Conservation (phyloP, 2,113 vertebrate genomes). For the Ophthalmolycus amberensis region DNA sequence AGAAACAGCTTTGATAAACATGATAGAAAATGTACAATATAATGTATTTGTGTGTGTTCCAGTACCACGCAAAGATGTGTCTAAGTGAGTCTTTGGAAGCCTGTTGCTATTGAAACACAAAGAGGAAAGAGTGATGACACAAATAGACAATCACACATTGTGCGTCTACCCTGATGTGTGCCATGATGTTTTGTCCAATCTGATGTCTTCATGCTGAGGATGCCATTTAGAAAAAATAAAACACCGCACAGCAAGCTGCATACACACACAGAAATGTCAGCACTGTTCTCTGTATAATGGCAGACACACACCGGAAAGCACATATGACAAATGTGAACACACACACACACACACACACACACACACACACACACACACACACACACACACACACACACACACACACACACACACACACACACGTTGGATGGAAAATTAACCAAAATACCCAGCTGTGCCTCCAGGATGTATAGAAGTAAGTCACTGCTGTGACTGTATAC, state of each 20-base stretch:
- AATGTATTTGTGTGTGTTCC: slow-evolving; percentile 50
- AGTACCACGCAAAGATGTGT: slow-evolving; percentile 35
- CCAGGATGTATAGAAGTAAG: slow-evolving; percentile 20
- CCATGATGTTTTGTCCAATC: slow-evolving; percentile 37
- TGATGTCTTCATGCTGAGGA: slow-evolving; percentile 55
- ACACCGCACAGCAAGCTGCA: slow-evolving; percentile 33
- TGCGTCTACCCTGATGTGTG: slow-evolving; percentile 60
- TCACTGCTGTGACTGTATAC: slow-evolving; percentile 21
- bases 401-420: slow-evolving; percentile 1
- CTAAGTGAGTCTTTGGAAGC: slow-evolving; percentile 77
- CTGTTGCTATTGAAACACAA: slow-evolving; percentile 59
- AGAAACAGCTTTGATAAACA: slow-evolving; percentile 72
- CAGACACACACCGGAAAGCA: slow-evolving; percentile 25
- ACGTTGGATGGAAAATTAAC: slow-evolving; percentile 24
- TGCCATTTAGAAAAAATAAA: slow-evolving; percentile 32
- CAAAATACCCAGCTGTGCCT: slow-evolving; percentile 26
- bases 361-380: neutral
- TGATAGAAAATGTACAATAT: slow-evolving; percentile 76
- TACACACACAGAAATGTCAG: slow-evolving; percentile 12
- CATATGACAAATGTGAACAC: slow-evolving; percentile 24
- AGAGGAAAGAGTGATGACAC: slow-evolving; percentile 44
- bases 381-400: neutral
- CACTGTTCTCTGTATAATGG: slow-evolving; percentile 29
- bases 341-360: slow-evolving; percentile 4
- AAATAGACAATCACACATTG: slow-evolving; percentile 35